These are phyloP conservation scores for Charanyca ferruginea DNA, from an alignment of 2,888 invertebrate genomes.

Conservation along the genomic window DNA sequence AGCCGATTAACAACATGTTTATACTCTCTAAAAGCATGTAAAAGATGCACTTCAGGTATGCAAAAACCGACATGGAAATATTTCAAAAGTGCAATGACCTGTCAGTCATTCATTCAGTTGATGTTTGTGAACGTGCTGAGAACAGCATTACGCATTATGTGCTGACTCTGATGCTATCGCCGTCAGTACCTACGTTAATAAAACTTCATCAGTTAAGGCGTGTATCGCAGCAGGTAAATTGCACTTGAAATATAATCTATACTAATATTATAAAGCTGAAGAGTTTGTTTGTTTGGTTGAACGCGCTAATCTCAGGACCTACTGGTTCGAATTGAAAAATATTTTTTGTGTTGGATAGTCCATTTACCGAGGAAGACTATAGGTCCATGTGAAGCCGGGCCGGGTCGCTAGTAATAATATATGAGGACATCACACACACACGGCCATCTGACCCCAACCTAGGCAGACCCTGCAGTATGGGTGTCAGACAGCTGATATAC, in stretches of 20 bases:
- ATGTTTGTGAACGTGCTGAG: conserved; percentile 16
- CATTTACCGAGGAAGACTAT: too few relatives aligned
- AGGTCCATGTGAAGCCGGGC: too few relatives aligned
- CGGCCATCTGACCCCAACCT: too few relatives aligned
- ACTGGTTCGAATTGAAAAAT: too few relatives aligned
- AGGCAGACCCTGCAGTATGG: too few relatives aligned
- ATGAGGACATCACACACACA: too few relatives aligned
- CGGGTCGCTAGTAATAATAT: too few relatives aligned
- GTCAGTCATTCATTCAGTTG: conserved; percentile 5
- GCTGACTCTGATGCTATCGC: conserved; percentile 16
- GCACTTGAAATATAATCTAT: not conserved
- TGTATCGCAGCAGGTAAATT: not conserved
- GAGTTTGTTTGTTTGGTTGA: too few relatives aligned
- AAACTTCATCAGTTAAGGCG: not conserved
- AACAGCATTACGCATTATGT: conserved; percentile 1
- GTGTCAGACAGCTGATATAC: too few relatives aligned
- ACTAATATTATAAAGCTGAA: too few relatives aligned
- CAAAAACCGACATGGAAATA: conserved; percentile 1
- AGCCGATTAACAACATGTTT: not conserved
- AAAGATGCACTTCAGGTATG: not conserved
- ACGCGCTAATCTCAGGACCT: too few relatives aligned
- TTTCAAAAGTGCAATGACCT: conserved; percentile 44
- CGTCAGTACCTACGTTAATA: conserved; percentile 1
- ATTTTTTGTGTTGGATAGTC: too few relatives aligned
- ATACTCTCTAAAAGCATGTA: conserved; percentile 3